Base-by-base conservation (phyloP, 2,888 invertebrate genomes). In the Agonopterix heracliana region DNA sequence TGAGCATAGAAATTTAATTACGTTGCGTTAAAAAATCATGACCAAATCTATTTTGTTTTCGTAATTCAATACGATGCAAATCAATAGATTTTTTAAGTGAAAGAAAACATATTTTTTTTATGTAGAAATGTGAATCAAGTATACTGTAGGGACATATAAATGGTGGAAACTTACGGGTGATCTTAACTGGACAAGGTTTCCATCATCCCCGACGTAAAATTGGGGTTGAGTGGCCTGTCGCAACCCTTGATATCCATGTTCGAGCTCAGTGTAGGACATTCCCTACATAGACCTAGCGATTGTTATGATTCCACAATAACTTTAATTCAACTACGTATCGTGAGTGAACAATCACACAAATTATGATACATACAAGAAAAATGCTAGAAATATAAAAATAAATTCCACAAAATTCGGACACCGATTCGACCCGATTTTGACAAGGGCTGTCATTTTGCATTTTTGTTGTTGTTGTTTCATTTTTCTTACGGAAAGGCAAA, bases 181-280 rank as follows among this genome's bases (percentile, higher is more conserved):
- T 77, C 87, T 85, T 82, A 90, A 71, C 60, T 87, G 84, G 54
- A 89, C 88, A 75, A 91, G 89, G 85, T 91, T 91, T 77, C 91
- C 91, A 80, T 92, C 91, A 68, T 90, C 91, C 68, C 93, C 94
- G 73, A 94, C 91, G 89, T 92, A 93, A 86, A 94, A 94, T 70
- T 93, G 91, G 55, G 91, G 92, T 59, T 90, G 90, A 71, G 89
- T 80, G 63, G 91, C 91, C 83, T 93, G 94, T 77, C 93, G 92
- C 78, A 95, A 90, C 70, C 94, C 96, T 91, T 96, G 96, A 89
- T 96, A 96, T 65, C 96, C 96, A 90, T 95, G 95, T 90, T 96
- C 96, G 72, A 96, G 89, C 90, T 96, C 96, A 78, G 96, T 96
- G 86, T 96, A 96, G 78, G 96, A 96, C 96, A 96, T 96, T 77